Evolutionary conservation across 2,797 vertebrate genomes (phyloP), one percentile per base, ranked within the genome.

Genomic region (Rhinoraja longicauda): DNA sequence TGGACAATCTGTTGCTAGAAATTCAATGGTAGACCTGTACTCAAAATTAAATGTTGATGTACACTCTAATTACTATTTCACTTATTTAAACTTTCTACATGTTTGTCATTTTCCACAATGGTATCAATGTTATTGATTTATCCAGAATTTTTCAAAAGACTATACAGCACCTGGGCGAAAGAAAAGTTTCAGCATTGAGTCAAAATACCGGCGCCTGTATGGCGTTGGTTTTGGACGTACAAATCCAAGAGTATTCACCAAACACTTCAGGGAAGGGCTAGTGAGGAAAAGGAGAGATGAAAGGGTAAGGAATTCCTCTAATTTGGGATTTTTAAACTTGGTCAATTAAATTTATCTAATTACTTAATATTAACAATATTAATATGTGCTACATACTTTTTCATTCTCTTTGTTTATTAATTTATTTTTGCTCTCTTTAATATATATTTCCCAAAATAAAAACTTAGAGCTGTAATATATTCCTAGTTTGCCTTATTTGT

Each of bases 141-240:
- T 95, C 93, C 95, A 97, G 96, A 94, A 59, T 94, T 95, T 95
- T 93, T 95, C 95, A 94, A 94, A 91, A 94, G 95, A 95, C 94
- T 94, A 95, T 82, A 95, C 93, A 93, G 94, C 94, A 93, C 95
- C 95, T 92, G 93, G 94, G 93, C 95, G 96, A 93, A 95, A 96
- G 94, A 97, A 96, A 95, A 96, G 96, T 94, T 95, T 96, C 90
- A 95, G 95, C 86, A 96, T 97, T 95, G 96, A 97, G 94, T 96
- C 96, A 73, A 97, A 97, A 95, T 97, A 97, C 94, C 96, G 96
- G 94, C 94, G 95, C 93, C 94, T 97, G 91, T 96, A 96, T 93
- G 96, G 95, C 93, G 93, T 95, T 94, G 96, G 96, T 92, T 94
- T 94, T 93, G 96, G 94, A 94, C 96, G 96, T 95, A 96, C 96